Base-by-base conservation (phyloP, 2,113 vertebrate genomes). In the Upupa epops region DNA sequence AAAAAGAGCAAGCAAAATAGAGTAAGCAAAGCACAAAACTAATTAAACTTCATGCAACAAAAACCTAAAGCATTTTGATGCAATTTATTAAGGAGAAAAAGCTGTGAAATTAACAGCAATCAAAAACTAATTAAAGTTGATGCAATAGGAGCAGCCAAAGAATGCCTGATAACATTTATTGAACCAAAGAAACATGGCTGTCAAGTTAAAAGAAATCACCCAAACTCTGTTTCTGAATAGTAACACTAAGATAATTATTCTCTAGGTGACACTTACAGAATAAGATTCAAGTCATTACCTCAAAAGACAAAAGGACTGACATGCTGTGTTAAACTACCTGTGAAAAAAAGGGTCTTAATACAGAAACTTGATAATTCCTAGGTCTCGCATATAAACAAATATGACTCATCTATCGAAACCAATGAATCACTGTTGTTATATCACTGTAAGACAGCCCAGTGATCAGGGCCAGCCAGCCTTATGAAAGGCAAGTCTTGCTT, bases 61-160 rank as follows among this genome's bases (percentile, higher is more conserved):
- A 87, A 97, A 98, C 70, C 91, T 84, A 94, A 93, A 96, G 88
- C 89, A 96, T 97, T 97, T 97, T 96, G 86, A 95, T 97, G 95
- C 87, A 95, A 97, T 95, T 96, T 98, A 97, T 97, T 97, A 97
- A 97, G 93, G 89, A 85, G 95, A 97, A 98, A 98, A 97, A 97
- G 88, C 97, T 98, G 96, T 97, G 97, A 98, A 98, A 98, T 98
- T 98, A 98, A 97, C 95, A 97, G 97, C 97, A 98, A 98, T 98
- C 97, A 97, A 97, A 97, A 98, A 94, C 97, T 98, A 98, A 98
- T 98, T 98, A 98, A 96, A 97, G 96, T 94, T 97, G 97, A 97
- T 98, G 97, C 94, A 96, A 96, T 80, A 97, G 91, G 60, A 97
- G 83, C 95, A 97, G 90, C 90, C 86, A 94, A 96, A 97, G 96